phyloP scores from a whole-genome alignment of 2,888 invertebrate genomes.

The Erebia aethiops region DNA sequence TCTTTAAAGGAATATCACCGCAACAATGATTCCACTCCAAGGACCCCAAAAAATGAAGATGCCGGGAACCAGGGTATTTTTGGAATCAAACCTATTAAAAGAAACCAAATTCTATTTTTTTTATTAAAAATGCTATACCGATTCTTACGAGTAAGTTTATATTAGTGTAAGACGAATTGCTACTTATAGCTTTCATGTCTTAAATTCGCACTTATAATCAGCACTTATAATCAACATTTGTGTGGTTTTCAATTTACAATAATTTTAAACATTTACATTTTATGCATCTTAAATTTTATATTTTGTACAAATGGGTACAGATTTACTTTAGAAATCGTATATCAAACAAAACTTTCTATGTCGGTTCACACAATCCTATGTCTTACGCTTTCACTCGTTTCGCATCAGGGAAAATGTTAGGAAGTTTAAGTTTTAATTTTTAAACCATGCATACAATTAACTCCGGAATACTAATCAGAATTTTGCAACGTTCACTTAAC shows the following conservation, averaged over 20 bases:
- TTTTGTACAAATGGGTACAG: slow-evolving; percentile 11
- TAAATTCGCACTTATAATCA: no score
- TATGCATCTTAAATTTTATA: background rate
- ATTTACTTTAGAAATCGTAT: slow-evolving; percentile 18
- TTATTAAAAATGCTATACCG: no score
- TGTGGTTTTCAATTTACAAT: background rate
- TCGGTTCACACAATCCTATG: slow-evolving; percentile 29
- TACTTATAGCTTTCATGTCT: no score
- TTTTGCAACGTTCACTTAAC: background rate
- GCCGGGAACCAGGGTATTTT: no score
- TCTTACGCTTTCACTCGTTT: slow-evolving; percentile 38
- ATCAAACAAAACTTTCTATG: slow-evolving; percentile 38
- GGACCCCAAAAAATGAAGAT: no score
- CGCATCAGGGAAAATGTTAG: slow-evolving; percentile 12
- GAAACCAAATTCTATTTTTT: no score
- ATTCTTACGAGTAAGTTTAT: no score
- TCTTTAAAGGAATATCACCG: no score
- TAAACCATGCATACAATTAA: background rate
- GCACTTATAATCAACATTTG: background rate
- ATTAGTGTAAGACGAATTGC: no score
- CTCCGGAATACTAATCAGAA: background rate
- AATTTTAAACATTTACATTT: background rate
- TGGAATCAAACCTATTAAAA: no score
- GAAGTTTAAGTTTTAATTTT: background rate
- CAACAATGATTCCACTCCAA: no score